phyloP scores from a whole-genome alignment of 1,140 invertebrate genomes.

The Drosophila arawakana region DNA sequence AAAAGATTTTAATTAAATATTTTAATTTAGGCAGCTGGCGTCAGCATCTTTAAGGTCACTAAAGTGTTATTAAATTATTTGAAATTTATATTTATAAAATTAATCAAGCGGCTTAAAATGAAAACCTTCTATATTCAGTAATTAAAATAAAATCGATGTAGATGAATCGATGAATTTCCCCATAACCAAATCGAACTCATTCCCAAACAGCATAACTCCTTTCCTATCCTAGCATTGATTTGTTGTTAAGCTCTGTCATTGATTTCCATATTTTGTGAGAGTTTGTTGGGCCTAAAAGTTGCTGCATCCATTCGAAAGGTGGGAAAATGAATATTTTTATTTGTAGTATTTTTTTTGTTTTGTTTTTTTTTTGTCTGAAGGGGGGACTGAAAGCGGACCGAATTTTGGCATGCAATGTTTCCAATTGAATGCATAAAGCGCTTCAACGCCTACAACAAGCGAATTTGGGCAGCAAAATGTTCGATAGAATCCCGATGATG shows the following conservation, averaged over 20 bases:
- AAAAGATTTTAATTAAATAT: too few species aligned
- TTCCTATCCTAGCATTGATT: background rate
- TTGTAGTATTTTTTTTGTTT: background rate
- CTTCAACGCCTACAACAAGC: slow-evolving; percentile 44
- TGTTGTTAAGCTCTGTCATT: background rate
- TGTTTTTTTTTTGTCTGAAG: background rate
- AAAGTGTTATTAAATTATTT: too few species aligned
- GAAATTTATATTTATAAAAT: too few species aligned
- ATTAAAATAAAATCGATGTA: too few species aligned
- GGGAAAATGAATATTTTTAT: background rate
- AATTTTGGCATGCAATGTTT: slow-evolving; percentile 34
- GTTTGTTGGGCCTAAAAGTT: background rate
- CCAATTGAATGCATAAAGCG: slow-evolving; percentile 60
- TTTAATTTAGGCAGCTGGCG: too few species aligned
- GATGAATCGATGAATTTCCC: too few species aligned
- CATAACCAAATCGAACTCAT: too few species aligned
- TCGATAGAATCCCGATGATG: slow-evolving; percentile 4
- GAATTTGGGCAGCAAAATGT: slow-evolving; percentile 7
- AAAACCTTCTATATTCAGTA: too few species aligned
- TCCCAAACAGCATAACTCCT: too few species aligned
- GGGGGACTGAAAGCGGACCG: background rate
- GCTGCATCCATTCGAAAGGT: background rate
- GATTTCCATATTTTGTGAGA: slow-evolving; percentile 20
- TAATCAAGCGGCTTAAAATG: too few species aligned
- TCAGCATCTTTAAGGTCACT: too few species aligned